A percentile compares a stretch with the other conserved stretches of the same genome.
phyloP scores from a whole-genome alignment of 1,140 invertebrate genomes.

The Cydia pomonella region DNA sequence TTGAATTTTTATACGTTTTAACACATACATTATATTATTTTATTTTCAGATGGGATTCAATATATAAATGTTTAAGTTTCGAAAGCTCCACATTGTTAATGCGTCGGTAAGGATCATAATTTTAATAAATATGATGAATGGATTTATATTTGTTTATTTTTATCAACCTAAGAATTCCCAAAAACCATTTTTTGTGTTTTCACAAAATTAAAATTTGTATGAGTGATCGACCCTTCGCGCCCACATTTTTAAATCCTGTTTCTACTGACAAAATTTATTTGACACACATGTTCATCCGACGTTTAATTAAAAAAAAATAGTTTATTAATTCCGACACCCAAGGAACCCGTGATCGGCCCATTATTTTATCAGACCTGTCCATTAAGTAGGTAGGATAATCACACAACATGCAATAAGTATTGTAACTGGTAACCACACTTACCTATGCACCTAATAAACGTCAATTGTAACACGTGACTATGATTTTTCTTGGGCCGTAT shows the following conservation, averaged over 20 bases:
- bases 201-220: too few species aligned
- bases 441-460: not conserved
- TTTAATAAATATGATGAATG: not conserved
- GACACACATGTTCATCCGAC: too few species aligned
- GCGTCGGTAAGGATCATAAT: not conserved
- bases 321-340: not conserved
- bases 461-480: not conserved
- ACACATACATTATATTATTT: not conserved
- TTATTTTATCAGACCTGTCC: not conserved
- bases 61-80: slow-evolving; percentile 35
- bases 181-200: too few species aligned
- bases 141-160: not conserved
- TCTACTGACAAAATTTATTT: too few species aligned
- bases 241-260: too few species aligned
- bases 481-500: not conserved
- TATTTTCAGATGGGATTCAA: slow-evolving; percentile 56
- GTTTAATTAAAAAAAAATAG: not conserved
- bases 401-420: slow-evolving; percentile 1
- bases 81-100: slow-evolving; percentile 42
- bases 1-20: slow-evolving; percentile 16
- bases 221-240: too few species aligned
- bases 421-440: not conserved
- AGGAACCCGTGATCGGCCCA: not conserved
- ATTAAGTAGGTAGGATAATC: slow-evolving; percentile 7
- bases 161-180: not conserved